Conservation (phyloP, 2,888 invertebrate species). For the Tiphia femorata region DNA sequence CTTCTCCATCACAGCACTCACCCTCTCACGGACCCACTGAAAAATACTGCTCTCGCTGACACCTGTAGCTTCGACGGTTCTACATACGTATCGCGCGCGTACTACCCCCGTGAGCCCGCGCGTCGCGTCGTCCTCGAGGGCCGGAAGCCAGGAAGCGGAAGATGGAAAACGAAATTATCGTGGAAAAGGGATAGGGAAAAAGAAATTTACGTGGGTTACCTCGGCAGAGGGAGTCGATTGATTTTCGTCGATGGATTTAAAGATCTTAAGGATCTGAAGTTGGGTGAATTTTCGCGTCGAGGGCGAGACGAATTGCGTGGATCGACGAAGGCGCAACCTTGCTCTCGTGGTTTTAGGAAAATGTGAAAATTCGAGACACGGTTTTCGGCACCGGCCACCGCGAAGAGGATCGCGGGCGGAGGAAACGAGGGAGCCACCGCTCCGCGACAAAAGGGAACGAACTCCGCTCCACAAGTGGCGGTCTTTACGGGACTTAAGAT, state of each 20-base stretch:
- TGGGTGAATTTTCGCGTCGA: not conserved
- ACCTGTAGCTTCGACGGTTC: slow-evolving; percentile 68
- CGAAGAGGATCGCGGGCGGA: not conserved
- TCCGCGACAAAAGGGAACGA: slow-evolving; percentile 17
- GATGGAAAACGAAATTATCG: slow-evolving; percentile 35
- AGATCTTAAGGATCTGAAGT: not conserved
- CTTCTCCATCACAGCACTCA: slow-evolving; percentile 51
- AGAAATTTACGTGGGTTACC: not conserved
- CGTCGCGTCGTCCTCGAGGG: slow-evolving; percentile 20
- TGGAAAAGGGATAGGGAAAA: slow-evolving; percentile 13
- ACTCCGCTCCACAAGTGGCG: slow-evolving; percentile 65
- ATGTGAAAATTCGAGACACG: too few species aligned
- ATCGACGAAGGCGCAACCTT: too few species aligned
- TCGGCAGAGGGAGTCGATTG: too few species aligned
- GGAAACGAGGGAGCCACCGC: too few species aligned
- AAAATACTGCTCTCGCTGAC: slow-evolving; percentile 68
- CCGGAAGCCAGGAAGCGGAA: slow-evolving; percentile 29
- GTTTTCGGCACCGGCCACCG: not conserved
- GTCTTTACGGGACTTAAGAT: slow-evolving; percentile 68
- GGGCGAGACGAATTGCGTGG: not conserved
- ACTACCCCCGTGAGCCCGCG: slow-evolving; percentile 33
- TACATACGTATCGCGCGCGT: slow-evolving; percentile 65
- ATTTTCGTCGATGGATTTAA: slow-evolving; percentile 7
- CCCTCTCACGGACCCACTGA: slow-evolving; percentile 59
- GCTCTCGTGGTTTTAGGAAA: too few species aligned